Conservation (phyloP, 1,140 invertebrate genomes). For the Leptestheria dahalacensis region DNA sequence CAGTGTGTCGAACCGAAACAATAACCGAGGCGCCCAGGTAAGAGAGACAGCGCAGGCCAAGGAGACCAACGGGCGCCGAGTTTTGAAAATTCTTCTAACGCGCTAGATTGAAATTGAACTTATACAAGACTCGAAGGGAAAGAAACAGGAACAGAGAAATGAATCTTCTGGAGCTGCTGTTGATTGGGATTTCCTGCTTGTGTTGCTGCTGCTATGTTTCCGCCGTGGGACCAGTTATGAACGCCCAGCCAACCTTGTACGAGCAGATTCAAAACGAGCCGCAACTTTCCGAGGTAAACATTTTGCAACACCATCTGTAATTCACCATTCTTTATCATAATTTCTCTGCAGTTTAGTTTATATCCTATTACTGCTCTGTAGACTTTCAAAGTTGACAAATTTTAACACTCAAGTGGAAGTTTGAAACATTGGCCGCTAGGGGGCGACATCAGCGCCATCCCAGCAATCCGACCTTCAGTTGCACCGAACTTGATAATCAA, state of each 20-base stretch:
- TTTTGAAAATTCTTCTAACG: not conserved
- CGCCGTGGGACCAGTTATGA: conserved; percentile 8
- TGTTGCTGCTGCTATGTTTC: not conserved
- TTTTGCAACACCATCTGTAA: not conserved
- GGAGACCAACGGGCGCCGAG: not conserved
- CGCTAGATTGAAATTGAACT: too few relatives aligned
- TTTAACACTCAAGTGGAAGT: too few relatives aligned
- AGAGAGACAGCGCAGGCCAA: not conserved
- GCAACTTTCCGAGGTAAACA: conserved; percentile 7
- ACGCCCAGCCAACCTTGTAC: conserved; percentile 9
- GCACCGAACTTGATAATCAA: too few relatives aligned
- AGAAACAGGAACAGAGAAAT: not conserved
- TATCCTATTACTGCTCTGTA: too few relatives aligned
- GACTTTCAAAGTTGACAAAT: too few relatives aligned
- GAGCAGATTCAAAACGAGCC: conserved; percentile 10
- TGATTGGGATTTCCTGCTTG: not conserved
- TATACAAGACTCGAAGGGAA: too few relatives aligned
- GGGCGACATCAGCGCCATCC: too few relatives aligned
- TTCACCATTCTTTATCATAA: too few relatives aligned
- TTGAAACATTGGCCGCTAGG: too few relatives aligned
- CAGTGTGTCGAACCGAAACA: not conserved
- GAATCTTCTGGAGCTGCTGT: not conserved
- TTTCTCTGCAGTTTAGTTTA: too few relatives aligned
- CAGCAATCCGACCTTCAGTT: too few relatives aligned
- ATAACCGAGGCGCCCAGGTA: not conserved